Evolutionary conservation across 2,113 vertebrate genomes (phyloP).

Genomic region (Craseonycteris thonglongyai): DNA sequence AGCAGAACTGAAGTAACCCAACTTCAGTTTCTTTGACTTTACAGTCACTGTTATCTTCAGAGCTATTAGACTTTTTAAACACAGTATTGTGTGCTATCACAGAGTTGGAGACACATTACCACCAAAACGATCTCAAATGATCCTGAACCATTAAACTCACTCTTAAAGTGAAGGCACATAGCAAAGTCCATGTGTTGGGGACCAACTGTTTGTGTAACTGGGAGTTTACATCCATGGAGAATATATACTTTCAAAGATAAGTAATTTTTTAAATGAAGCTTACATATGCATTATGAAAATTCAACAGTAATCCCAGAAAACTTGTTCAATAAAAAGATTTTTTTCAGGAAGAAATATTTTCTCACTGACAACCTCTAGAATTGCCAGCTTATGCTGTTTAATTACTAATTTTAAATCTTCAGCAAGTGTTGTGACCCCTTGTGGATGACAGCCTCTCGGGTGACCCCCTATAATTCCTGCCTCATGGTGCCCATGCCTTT

Average conservation of each 20-base stretch:
- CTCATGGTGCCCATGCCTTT: not conserved
- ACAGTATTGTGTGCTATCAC: not conserved
- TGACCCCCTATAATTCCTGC: not conserved
- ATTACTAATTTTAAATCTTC: constrained; percentile 6
- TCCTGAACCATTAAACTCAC: not conserved
- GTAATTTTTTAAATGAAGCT: not conserved
- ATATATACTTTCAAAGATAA: not conserved
- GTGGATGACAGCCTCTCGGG: not conserved
- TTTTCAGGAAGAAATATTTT: not conserved
- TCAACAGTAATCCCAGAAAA: not conserved
- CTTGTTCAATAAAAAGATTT: not conserved
- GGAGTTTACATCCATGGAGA: not conserved
- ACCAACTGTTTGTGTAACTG: not conserved
- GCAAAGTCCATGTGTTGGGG: not conserved
- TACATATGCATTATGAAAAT: not conserved
- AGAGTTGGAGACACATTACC: not conserved
- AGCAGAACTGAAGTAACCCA: not conserved
- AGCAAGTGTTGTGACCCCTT: not conserved
- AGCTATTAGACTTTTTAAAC: not conserved
- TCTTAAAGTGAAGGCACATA: not conserved
- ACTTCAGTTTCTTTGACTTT: not conserved
- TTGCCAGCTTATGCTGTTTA: not conserved
- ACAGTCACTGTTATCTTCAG: not conserved
- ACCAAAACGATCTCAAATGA: not conserved
- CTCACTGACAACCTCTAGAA: not conserved